These are phyloP conservation scores for Hafferia zeledoni DNA, from an alignment of 2,797 vertebrate species.

Conservation along the genomic window DNA sequence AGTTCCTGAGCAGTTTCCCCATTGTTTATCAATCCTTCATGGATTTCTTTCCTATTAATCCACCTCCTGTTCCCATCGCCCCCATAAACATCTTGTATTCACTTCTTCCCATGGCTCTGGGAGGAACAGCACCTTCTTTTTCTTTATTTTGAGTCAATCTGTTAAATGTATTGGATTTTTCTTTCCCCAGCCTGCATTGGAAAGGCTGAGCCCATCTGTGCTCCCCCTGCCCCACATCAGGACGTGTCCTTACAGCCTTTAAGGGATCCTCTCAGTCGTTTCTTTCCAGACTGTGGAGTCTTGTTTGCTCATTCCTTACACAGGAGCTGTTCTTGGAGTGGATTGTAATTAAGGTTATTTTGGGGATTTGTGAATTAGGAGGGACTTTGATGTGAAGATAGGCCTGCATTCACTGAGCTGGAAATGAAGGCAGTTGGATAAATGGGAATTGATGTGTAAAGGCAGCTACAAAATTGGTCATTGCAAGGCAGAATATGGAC, in stretches of 20 bases:
- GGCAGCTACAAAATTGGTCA: not conserved
- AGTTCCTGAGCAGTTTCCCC: not conserved
- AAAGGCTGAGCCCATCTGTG: not conserved
- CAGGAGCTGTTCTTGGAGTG: not conserved
- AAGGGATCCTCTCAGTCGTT: not conserved
- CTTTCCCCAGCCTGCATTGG: not conserved
- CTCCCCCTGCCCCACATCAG: not conserved
- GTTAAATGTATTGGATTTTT: not conserved
- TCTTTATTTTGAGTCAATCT: not conserved
- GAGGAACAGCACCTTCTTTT: not conserved
- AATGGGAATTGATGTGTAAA: not conserved
- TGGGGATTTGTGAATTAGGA: slow-evolving; percentile 27
- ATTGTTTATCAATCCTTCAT: not conserved
- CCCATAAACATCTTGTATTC: not conserved
- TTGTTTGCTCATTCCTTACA: not conserved
- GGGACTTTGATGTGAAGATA: slow-evolving; percentile 42
- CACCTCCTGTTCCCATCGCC: not conserved
- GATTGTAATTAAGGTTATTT: slow-evolving; percentile 51
- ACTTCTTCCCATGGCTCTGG: not conserved
- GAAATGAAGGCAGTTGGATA: not conserved
- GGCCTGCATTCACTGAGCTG: not conserved
- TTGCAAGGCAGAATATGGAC: not conserved
- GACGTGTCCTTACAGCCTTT: not conserved
- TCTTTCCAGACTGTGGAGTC: not conserved
- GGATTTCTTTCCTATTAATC: not conserved